phyloP scores from a whole-genome alignment of 37 sponge, comb jelly and placozoan genomes.

The Tethya wilhelma region DNA sequence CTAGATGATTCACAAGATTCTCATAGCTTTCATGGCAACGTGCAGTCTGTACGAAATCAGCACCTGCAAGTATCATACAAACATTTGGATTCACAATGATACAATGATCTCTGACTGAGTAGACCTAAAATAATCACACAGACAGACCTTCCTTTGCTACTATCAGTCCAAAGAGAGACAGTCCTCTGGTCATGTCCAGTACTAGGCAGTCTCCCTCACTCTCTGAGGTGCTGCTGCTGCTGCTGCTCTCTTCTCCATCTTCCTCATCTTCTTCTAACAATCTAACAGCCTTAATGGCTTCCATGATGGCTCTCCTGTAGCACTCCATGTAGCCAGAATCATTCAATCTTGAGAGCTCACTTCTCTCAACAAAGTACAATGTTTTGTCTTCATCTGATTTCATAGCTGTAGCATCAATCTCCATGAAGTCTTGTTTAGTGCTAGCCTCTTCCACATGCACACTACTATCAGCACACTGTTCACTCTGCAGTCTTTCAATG shows the following conservation, averaged over 20 bases:
- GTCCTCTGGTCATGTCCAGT: constrained; percentile 45
- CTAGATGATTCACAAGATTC: background rate
- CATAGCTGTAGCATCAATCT: no score
- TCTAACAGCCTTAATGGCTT: background rate
- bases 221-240: background rate
- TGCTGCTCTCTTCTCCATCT: background rate
- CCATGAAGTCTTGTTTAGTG: no score
- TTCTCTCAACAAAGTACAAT: constrained; percentile 38
- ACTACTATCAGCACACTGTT: no score
- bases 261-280: background rate
- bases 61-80: constrained; percentile 10
- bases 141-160: constrained; percentile 41
- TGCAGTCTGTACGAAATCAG: constrained; percentile 42
- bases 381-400: background rate
- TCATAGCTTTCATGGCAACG: constrained; percentile 10
- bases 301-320: constrained; percentile 23
- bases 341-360: constrained; percentile 47
- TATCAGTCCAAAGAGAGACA: constrained; percentile 47
- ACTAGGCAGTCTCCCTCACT: constrained; percentile 22
- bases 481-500: background rate
- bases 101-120: background rate
- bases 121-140: background rate
- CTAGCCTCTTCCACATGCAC: no score
- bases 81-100: background rate
- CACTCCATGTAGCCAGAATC: constrained; percentile 26